Base-by-base conservation (phyloP, 2,113 vertebrate species). In the Conger conger region DNA sequence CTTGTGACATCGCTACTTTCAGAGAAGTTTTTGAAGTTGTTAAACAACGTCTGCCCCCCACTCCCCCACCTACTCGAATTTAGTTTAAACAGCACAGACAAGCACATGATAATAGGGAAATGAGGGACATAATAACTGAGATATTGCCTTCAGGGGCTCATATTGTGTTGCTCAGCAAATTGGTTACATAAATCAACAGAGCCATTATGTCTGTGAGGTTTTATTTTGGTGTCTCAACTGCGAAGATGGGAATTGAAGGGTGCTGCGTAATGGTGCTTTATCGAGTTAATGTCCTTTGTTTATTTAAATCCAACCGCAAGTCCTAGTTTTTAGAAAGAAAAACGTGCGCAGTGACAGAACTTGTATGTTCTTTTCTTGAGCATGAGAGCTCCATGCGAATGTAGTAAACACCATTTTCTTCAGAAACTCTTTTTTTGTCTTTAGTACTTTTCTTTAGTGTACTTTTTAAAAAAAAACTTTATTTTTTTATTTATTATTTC, bases 181-280 rank as follows among this genome's bases (percentile, higher is more conserved):
- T 82, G 68, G 80, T 82, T 82, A 82, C n/a, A 82, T 82, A 82
- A 82, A 82, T 82, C 80, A 82, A 54, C 80, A 35, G 45, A 82
- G 54, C 50, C 80, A 82, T 57, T 60, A 82, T 82, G 50, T 60
- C 80, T 18, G 33, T 17, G 53, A 37, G 38, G 40, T 30, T 80
- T 45, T 35, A 50, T 60, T 82, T 57, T 23, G 54, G 53, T 60
- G 80, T 82, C 54, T 82, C 16, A 60, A 82, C 80, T 53, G 50
- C 80, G 5, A 35, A 33, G 45, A 40, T 54, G 50, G 53, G 53
- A 4, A 57, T 42, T 15, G 50, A 37, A 45, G 79, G 38, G 38
- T 40, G 79, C 42, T 38, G 42, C 40, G 38, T 80, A 80, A 80
- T 45, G 23, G 79, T 11, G 8, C 23, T 80, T 73, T 73, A 73